Percentiles rank a stretch among this genome's conserved stretches.
Conservation (phyloP, 2,888 invertebrate species). For the Blastobasis adustella region DNA sequence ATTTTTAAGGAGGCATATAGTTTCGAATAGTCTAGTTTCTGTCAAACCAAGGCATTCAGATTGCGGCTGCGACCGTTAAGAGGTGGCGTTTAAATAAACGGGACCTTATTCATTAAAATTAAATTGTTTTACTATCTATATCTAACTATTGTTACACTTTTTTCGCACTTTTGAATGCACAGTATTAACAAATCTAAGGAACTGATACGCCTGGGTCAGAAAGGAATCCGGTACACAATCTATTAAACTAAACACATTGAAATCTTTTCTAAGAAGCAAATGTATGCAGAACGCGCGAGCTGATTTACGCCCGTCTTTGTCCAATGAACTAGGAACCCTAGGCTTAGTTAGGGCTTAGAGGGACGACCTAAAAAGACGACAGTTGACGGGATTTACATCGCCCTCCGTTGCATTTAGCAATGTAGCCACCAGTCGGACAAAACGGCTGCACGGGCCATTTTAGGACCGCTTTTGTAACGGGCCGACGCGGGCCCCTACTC, state of each 20-base stretch:
- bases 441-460: conserved; percentile 35
- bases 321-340: neutral
- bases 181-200: neutral
- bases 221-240: too few relatives aligned
- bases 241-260: too few relatives aligned
- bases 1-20: too few relatives aligned
- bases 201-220: too few relatives aligned
- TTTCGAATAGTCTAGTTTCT: too few relatives aligned
- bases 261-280: too few relatives aligned
- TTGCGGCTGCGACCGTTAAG: neutral
- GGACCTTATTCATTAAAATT: neutral
- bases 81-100: too few relatives aligned
- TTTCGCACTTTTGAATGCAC: neutral
- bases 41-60: conserved; percentile 3
- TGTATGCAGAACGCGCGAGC: too few relatives aligned
- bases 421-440: conserved; percentile 15
- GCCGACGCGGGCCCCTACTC: conserved; percentile 37
- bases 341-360: neutral
- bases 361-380: neutral
- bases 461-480: conserved; percentile 47
- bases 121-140: neutral
- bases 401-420: conserved; percentile 14
- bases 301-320: neutral
- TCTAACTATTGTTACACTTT: neutral
- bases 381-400: conserved; percentile 8